phyloP scores from a whole-genome alignment of 2,888 invertebrate genomes.

The Salpingus planirostris region DNA sequence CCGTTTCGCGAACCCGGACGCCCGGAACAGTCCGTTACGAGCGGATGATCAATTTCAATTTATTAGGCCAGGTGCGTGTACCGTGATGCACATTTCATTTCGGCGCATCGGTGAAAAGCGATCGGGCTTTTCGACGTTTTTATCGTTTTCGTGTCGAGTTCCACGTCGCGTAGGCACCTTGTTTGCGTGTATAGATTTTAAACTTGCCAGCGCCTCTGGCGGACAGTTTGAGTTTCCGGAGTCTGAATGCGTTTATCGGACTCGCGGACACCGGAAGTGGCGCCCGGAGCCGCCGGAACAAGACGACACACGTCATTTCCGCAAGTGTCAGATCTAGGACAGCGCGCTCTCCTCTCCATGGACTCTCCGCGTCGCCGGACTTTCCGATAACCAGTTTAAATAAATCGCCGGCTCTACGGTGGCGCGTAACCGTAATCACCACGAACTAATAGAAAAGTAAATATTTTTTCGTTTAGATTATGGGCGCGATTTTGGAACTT shows the following conservation, averaged over 20 bases:
- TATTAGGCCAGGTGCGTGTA: too few relatives aligned
- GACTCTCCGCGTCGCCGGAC: too few relatives aligned
- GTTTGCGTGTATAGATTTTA: constrained; percentile 25
- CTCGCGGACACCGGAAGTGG: constrained; percentile 40
- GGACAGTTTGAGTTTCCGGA: constrained; percentile 41
- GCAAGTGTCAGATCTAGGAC: constrained; percentile 38
- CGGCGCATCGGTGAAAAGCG: too few relatives aligned
- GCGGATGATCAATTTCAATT: constrained; percentile 26
- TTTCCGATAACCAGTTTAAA: constrained; percentile 21
- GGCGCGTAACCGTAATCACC: too few relatives aligned
- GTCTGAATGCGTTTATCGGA: constrained; percentile 39
- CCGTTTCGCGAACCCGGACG: too few relatives aligned
- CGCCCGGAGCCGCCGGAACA: constrained; percentile 41
- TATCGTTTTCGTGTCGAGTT: too few relatives aligned
- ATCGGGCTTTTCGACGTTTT: too few relatives aligned
- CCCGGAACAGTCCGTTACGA: constrained; percentile 21
- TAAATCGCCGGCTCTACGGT: too few relatives aligned
- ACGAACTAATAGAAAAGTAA: too few relatives aligned
- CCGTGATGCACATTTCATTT: too few relatives aligned
- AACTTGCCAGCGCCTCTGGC: constrained; percentile 34
- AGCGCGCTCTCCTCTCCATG: constrained; percentile 15
- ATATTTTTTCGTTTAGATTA: too few relatives aligned
- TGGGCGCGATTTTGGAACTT: too few relatives aligned
- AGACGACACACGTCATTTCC: constrained; percentile 44
- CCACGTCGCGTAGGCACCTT: not conserved